Evolutionary conservation across 2,797 vertebrate genomes (phyloP), one percentile per base, ranked within the genome.

Genomic region (Alosa sapidissima): DNA sequence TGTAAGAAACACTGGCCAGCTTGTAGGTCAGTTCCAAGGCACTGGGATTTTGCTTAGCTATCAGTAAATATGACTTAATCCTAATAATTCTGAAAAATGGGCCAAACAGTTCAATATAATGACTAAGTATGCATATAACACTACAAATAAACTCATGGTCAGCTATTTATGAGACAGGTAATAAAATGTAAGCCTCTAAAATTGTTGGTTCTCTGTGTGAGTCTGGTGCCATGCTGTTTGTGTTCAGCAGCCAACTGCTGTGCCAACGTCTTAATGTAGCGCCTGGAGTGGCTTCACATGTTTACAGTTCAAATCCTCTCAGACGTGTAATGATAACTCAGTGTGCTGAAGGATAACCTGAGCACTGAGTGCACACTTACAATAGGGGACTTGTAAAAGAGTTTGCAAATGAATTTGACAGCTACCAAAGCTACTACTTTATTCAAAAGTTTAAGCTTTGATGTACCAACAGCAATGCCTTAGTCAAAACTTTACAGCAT

Each of bases 71-170:
- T 45, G 68, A 45, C 68, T 75, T 75, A 75, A 75, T 75, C 33
- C 68, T 14, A 75, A 75, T 75, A 16, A 75, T 75, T 75, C 16
- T 75, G 36, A 75, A 75, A 75, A 75, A 75, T 75, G 14, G 36
- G 16, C 36, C 68, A 75, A 75, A 75, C 68, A 75, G 33, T 19
- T 75, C 16, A 36, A 75, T 75, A 75, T 14, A 14, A 75, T 75
- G 68, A 75, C 5, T 75, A 13, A 75, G 14, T 45, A 45, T 75
- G 33, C 68, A 19, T 41, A 75, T 45, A 45, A 75, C 36, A 11
- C 16, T 36, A 75, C 68, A 75, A 75, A 45, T 45, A 45, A 75
- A 45, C 36, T 45, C 14, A 0, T 36, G 28, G 28, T 68, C 62
- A 36, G 68, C 68, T 41, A 16, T 41, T 41, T 45, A 75, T 75